Percentiles rank a stretch among this genome's conserved stretches.
These are phyloP conservation scores for Polydrusus pterygomalis DNA, from an alignment of 2,888 invertebrate genomes.

Conservation along the genomic window DNA sequence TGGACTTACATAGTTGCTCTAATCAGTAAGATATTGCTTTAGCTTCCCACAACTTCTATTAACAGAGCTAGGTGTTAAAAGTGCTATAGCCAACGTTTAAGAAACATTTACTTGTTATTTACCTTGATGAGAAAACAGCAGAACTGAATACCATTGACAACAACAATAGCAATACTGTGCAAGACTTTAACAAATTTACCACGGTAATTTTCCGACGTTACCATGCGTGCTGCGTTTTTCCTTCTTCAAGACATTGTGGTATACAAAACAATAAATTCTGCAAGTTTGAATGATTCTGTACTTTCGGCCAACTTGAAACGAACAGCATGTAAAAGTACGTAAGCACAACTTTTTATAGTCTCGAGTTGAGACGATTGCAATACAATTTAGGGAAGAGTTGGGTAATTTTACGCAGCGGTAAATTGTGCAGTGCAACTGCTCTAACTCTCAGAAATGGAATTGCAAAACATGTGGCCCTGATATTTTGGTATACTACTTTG, in stretches of 20 bases:
- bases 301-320: constrained; percentile 44
- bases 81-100: too few species aligned
- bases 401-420: too few species aligned
- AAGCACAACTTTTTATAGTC: constrained; percentile 32
- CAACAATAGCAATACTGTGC: constrained; percentile 2
- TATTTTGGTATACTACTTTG: too few species aligned
- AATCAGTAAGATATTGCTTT: too few species aligned
- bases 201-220: constrained; percentile 37
- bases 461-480: too few species aligned
- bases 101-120: too few species aligned
- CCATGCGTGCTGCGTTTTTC: constrained; percentile 32
- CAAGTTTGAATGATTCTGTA: constrained; percentile 45
- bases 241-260: constrained; percentile 29
- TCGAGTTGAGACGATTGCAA: constrained; percentile 33
- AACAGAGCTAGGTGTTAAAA: too few species aligned
- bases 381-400: constrained; percentile 16
- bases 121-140: not conserved
- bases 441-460: too few species aligned
- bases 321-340: constrained; percentile 36
- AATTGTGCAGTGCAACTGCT: too few species aligned
- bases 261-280: constrained; percentile 41
- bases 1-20: too few species aligned
- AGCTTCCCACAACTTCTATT: too few species aligned
- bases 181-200: constrained; percentile 11
- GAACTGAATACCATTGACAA: not conserved